Conservation (phyloP, 2,113 vertebrate genomes). For the Halcyon senegalensis region DNA sequence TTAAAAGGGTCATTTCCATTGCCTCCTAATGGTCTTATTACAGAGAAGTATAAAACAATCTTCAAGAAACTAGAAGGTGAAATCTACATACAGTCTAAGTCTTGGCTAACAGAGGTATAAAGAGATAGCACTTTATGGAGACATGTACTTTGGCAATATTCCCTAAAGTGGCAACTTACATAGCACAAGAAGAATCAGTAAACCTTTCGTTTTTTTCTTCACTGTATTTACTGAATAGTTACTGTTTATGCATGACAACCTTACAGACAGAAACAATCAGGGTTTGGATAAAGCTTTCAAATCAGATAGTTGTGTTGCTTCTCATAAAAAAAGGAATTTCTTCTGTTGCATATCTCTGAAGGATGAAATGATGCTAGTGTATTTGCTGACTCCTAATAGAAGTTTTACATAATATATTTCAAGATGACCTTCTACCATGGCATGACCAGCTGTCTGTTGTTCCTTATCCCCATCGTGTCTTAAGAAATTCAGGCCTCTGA, state of each 20-base stretch:
- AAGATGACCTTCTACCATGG: background rate
- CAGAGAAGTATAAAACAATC: background rate
- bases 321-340: background rate
- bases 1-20: background rate
- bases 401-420: background rate
- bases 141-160: background rate
- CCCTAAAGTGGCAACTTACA: background rate
- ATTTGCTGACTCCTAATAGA: background rate
- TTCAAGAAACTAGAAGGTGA: background rate
- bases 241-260: background rate
- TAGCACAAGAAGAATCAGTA: background rate
- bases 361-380: background rate
- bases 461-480: background rate
- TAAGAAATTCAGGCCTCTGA: background rate
- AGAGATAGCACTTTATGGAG: background rate
- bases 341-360: background rate
- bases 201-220: background rate
- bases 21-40: background rate
- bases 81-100: background rate
- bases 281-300: background rate
- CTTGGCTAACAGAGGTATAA: background rate
- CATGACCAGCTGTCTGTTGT: background rate
- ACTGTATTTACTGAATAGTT: background rate
- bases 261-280: background rate
- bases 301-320: background rate